Conservation (phyloP, 2,113 vertebrate species). For the Dipodomys ordii region DNA sequence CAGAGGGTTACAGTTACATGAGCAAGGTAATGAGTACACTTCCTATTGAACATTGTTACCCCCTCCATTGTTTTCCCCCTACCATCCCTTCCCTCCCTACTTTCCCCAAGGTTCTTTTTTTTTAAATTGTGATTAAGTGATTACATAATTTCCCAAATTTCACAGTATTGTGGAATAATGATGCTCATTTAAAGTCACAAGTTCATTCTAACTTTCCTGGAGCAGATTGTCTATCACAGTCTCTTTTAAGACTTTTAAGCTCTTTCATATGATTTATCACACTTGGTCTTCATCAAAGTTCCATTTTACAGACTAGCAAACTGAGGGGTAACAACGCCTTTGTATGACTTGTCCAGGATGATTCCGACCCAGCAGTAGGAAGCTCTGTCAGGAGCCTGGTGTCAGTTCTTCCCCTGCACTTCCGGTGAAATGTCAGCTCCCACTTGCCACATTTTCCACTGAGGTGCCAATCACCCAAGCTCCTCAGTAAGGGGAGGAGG, state of each 20-base stretch:
- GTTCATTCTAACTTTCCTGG: too few species aligned
- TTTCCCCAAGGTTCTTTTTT: too few species aligned
- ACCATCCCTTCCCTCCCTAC: too few species aligned
- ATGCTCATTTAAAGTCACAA: too few species aligned
- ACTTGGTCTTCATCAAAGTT: not conserved
- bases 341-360: not conserved
- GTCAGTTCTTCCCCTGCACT: not conserved
- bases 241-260: not conserved
- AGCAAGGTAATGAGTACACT: too few species aligned
- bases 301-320: slow-evolving; percentile 31
- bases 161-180: too few species aligned
- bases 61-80: too few species aligned
- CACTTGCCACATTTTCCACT: not conserved
- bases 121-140: too few species aligned
- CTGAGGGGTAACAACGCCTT: not conserved
- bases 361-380: fast-evolving
- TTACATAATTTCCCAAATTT: too few species aligned
- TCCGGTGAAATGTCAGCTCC: not conserved
- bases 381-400: fast-evolving
- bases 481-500: not conserved
- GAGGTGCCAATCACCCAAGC: not conserved
- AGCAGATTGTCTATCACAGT: too few species aligned
- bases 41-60: too few species aligned
- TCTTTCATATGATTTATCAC: not conserved
- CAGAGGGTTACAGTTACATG: too few species aligned